Evolutionary conservation across 2,113 vertebrate species (phyloP), one percentile per base, ranked within the genome.

Genomic region (Labeo catla): DNA sequence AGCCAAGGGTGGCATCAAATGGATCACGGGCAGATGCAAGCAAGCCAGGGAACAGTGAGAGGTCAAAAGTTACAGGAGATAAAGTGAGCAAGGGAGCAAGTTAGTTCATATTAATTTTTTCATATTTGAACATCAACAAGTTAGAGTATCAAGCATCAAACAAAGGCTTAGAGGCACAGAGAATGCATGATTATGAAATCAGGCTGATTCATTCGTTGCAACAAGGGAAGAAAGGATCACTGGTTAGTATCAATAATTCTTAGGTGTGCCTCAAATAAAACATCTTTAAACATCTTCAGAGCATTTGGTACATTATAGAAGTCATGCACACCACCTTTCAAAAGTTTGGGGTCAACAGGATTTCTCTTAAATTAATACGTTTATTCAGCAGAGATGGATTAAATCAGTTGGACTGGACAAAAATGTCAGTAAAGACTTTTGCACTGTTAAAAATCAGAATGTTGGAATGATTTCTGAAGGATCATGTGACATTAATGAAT

Each of bases 1-100:
- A 90, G 95, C 91, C 94, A 11, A 94, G 95, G 94, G 94, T 95
- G 95, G 94, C 94, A 93, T 95, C 96, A 95, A 96, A 96, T 95
- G 97, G 95, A 86, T 88, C 88, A 93, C 92, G 91, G 90, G 88
- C 92, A 86, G 93, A 92, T 91, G 90, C 87, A 88, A 95, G 94
- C 92, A 90, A 94, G 93, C 93, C 81, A 93, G 84, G 88, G 87
- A 92, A 98, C 92, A 95, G 91, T 90, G 88, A 95, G 87, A 95
- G 88, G 94, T 95, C 94, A 95, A 92, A 94, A 86, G 90, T 92
- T 94, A 90, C 47, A 94, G 88, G 87, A 89, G 82, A 74, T 52
- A 59, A 59, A 84, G 86, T 52, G n/a, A 70, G 80, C 70, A 89
- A 28, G 84, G 89, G 86, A 86, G 87, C 92, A 87, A 93, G 88